Base-by-base conservation (phyloP, 2,888 invertebrate genomes). In the Zelleria hepariella region DNA sequence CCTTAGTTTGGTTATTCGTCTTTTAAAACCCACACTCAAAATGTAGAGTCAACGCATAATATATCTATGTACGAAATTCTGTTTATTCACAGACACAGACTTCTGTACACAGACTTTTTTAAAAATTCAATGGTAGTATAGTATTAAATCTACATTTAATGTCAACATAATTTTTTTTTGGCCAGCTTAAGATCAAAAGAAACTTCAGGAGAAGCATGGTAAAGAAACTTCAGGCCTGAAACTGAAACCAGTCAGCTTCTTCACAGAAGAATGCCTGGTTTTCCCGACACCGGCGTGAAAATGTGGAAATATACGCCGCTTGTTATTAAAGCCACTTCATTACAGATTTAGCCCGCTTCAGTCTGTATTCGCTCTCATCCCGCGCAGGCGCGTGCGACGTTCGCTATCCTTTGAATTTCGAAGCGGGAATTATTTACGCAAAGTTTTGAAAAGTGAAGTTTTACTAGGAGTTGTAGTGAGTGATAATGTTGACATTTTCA, bases 251-350 rank as follows among this genome's bases (percentile, higher is more conserved):
- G n/a, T n/a, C 10, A 32, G 10, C 10, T 7, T 32, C 32, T 7
- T 7, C 48, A 7, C 48, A 15, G 18, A 5, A 48, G 32, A 32
- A 32, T 10, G 7, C 20, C 18, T 6, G 0, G 5, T 21, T 20
- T 49, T 49, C 49, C 18, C 1, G n/a, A 20, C 18, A 20, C 23
- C 15, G 24, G 68, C 68, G 72, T 73, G 75, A 82, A 86, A 81
- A 78, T 77, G 73, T 77, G 81, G 78, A 84, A 87, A 86, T 83
- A 75, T 78, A 82, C 76, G 79, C 78, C 76, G 79, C 78, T 75
- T 84, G 81, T 83, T 85, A 82, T 82, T 83, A 86, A 82, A 80
- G 74, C 78, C 84, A 82, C 84, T 83, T 80, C 78, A 80, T 77
- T 80, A 82, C 82, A 80, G 86, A 86, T 82, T 82, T 87, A 86